Evolutionary conservation across 2,797 vertebrate species (phyloP), one percentile per base, ranked within the genome.

Genomic region (Microctenopoma steveboyesi): DNA sequence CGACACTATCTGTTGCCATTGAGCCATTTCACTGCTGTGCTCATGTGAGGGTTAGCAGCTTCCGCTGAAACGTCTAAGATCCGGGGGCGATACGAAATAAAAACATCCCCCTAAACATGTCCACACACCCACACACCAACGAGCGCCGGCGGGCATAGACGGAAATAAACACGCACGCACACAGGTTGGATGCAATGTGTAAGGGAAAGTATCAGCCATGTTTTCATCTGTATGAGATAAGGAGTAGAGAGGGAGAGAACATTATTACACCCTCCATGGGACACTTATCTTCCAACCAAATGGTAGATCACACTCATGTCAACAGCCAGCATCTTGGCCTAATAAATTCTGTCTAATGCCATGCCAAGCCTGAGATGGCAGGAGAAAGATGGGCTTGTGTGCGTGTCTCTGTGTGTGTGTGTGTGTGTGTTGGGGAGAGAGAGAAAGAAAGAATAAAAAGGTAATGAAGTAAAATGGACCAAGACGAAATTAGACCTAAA

Each of bases 251-350:
- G 73, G 88, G 77, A 85, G 86, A 89, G 91, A 90, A 92, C 89
- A 92, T 92, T 90, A 93, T 92, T 92, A 92, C 90, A 92, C 76
- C 88, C 89, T 87, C 84, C 84, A 85, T 74, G 78, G 89, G 89
- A 91, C 90, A 90, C 86, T 91, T 92, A 92, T 93, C 93, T 91
- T 86, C 82, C 74, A 77, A 80, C 85, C 91, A 91, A 91, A 91
- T 91, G 87, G 85, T 92, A 91, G 89, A 92, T 93, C 92, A 89
- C 88, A 86, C 84, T 88, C 86, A 77, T 87, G 92, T 93, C 92
- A 93, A 92, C 92, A 92, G 87, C 84, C 80, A 79, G 83, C 86
- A 90, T 92, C 88, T 88, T 78, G 83, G 86, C 84, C 88, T 91
- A 90, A 93, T 94, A 93, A 92, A 92, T 93, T 88, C 84, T 80